Evolutionary conservation across 2,113 vertebrate genomes (phyloP), one percentile per base, ranked within the genome.

Genomic region (Notothenia coriiceps): DNA sequence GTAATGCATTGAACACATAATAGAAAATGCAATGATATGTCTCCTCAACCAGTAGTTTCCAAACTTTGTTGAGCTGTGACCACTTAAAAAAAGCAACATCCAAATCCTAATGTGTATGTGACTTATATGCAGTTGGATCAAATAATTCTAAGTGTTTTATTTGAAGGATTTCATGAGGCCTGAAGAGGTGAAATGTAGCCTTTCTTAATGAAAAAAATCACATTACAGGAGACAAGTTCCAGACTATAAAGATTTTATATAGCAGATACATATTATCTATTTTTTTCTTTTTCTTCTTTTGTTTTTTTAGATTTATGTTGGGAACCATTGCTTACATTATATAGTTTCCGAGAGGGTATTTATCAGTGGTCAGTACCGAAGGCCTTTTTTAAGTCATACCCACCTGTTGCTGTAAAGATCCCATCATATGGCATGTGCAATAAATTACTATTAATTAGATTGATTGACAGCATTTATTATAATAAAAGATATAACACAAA

Each of bases 401-500:
- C n/a, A 44, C 62, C 0, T 0, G 22, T 14, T 40, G 0, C 10
- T 65, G 12, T 29, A 33, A 56, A 66, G 25, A 35, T 20, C 10
- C 18, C 57, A 43, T 5, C 18, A 71, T n/a, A 25, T 10, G n/a
- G 50, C 5, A 51, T 20, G 3, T 55, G 14, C 25, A 49, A 47
- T 68, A n/a, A 49, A 52, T 2, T 2, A 59, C 14, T 40, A 40
- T 40, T 40, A 40, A 22, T 35, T 33, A 3, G 10, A 8, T 6
- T 59, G 25, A 64, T 18, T 46, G 5, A 14, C 15, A 44, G 56
- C 8, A 33, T 79, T 29, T 78, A 81, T 84, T 66, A 2, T 54
- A 15, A 14, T 65, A 4, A 25, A 18, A 75, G 0, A n/a, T 55
- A 64, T 33, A 51, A 35, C 11, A 79, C 7, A 17, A 1, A 7